Evolutionary conservation across 2,888 invertebrate species (phyloP), one percentile per base, ranked within the genome.

Genomic region (Dastarcus helophoroides): DNA sequence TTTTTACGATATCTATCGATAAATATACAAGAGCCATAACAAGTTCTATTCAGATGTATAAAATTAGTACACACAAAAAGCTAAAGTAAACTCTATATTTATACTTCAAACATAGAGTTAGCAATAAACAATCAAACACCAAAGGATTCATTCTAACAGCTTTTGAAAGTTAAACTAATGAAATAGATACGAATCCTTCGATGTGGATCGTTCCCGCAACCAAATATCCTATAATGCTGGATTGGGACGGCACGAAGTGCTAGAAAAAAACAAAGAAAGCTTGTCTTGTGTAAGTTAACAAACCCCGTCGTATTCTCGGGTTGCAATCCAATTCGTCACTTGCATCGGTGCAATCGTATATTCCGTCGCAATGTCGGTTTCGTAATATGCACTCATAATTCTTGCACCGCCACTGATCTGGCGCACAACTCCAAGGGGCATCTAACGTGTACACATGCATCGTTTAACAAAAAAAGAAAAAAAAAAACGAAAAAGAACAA

Each of bases 301-400:
- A 61, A 63, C 61, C 61, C 56, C 58, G 55, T 11, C 23, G 23
- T 7, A 5, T 6, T 35, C 35, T 31, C 15, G 21, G n/a, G 9
- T 15, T 22, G 31, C 35, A 31, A 11, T 31, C 35, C 27, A 10
- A 58, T 58, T 79, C 78, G 56, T 78, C 79, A 47, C 72, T 73
- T 52, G 63, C 57, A 55, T 79, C 76, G 42, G 49, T 56, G 63
- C 80, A 80, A 58, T 79, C 71, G 44, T 53, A 51, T 48, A 50
- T 49, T 46, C 67, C 67, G 56, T 79, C 72, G 64, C 80, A 81
- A 41, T 67, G 56, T 43, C 64, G 58, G 39, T 58, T 54, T 47
- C 60, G 52, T 40, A 67, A 63, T 52, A 79, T 64, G 65, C 80
- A 80, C 56, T 67, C 64, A 54, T 64, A 67, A 58, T 64, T 65